phyloP scores from a whole-genome alignment of 2,888 invertebrate genomes.

The Entomobrya multifasciata region DNA sequence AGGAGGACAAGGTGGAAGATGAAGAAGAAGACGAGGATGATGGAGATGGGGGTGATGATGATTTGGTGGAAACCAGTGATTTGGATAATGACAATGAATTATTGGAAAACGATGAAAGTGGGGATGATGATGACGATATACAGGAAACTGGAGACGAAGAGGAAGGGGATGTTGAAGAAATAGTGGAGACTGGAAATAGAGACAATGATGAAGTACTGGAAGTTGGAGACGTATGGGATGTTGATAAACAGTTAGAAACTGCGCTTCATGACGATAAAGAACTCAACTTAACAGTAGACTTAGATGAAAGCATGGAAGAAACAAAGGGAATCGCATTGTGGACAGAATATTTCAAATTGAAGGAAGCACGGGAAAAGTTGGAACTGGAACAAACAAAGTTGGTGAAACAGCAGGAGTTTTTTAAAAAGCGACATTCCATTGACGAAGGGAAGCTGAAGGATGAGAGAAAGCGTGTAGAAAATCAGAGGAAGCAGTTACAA shows the following conservation, averaged over 20 bases:
- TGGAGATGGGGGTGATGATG: background rate
- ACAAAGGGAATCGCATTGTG: background rate
- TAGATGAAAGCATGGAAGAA: conserved; percentile 55
- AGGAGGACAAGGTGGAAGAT: conserved; percentile 35
- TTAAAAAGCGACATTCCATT: background rate
- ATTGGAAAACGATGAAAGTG: background rate
- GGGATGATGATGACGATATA: too few relatives aligned
- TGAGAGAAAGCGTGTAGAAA: conserved; percentile 47
- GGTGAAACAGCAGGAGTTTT: conserved; percentile 33
- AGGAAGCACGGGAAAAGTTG: conserved; percentile 30
- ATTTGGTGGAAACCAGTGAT: background rate
- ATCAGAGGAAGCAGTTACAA: conserved; percentile 48
- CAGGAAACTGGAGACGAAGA: conserved; percentile 21
- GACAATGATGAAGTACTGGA: background rate
- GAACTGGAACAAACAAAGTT: conserved; percentile 35
- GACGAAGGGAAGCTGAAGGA: conserved; percentile 42
- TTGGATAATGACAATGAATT: background rate
- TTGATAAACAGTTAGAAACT: conserved; percentile 16
- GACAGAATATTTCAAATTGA: background rate
- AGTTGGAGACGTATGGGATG: conserved; percentile 32
- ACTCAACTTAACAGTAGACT: conserved; percentile 54
- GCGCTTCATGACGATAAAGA: conserved; percentile 33
- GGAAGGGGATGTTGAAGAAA: background rate
- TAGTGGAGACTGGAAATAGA: background rate
- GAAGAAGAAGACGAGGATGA: background rate